Evolutionary conservation across 2,888 invertebrate species (phyloP).

Genomic region (Aradus depressus): DNA sequence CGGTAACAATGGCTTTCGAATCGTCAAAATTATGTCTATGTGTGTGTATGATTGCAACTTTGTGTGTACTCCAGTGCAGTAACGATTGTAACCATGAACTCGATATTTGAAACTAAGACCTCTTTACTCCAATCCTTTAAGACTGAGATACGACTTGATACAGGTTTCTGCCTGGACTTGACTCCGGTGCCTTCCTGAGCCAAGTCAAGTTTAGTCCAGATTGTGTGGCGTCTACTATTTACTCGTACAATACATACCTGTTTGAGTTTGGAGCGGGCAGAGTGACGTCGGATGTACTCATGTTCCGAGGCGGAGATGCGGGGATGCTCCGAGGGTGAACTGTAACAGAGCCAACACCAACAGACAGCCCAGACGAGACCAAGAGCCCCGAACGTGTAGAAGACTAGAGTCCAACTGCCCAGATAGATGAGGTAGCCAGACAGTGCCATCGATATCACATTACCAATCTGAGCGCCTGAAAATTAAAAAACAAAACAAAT

Average conservation of each 20-base stretch:
- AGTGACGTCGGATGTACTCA: slow-evolving; percentile 33
- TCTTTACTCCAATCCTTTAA: too few species aligned
- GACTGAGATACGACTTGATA: too few species aligned
- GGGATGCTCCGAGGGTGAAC: slow-evolving; percentile 57
- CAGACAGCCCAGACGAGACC: slow-evolving; percentile 45
- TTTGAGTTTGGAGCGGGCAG: slow-evolving; percentile 17
- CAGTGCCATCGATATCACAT: slow-evolving; percentile 32
- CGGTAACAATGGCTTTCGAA: too few species aligned
- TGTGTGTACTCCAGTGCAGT: too few species aligned
- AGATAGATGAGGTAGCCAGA: slow-evolving; percentile 30
- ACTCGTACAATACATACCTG: slow-evolving; percentile 6
- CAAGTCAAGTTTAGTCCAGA: too few species aligned
- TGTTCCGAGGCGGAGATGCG: slow-evolving; percentile 59
- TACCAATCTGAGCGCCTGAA: slow-evolving; percentile 33
- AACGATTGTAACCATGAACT: too few species aligned
- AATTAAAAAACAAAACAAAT: slow-evolving; percentile 6
- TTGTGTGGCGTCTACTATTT: too few species aligned
- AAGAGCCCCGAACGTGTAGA: slow-evolving; percentile 46
- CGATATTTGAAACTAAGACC: too few species aligned
- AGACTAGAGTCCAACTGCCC: slow-evolving; percentile 46
- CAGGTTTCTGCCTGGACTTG: too few species aligned
- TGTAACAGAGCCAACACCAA: slow-evolving; percentile 37
- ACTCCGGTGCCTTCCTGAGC: too few species aligned
- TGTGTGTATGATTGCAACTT: too few species aligned
- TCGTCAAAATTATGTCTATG: too few species aligned